Conservation (phyloP, 1,140 invertebrate species). For the Leucophenga varia region DNA sequence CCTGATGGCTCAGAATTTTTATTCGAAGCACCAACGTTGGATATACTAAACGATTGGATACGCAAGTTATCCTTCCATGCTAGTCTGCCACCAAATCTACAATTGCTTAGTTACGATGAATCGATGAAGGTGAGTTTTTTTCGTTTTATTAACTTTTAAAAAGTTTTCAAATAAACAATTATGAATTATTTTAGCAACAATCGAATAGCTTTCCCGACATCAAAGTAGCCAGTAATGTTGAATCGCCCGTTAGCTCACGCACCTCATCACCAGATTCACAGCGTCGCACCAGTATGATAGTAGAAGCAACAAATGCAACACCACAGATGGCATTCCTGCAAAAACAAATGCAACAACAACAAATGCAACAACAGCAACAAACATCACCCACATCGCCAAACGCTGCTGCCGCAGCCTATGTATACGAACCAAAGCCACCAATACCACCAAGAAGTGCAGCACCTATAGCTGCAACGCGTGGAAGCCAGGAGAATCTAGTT, state of each 20-base stretch:
- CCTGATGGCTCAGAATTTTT: slow-evolving; percentile 92
- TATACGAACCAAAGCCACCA: slow-evolving; percentile 60
- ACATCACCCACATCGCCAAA: slow-evolving; percentile 52
- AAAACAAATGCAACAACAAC: slow-evolving; percentile 56
- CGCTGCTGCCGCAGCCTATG: slow-evolving; percentile 25
- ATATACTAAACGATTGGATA: slow-evolving; percentile 89
- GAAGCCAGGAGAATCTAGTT: slow-evolving; percentile 52
- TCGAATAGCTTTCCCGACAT: slow-evolving; percentile 54
- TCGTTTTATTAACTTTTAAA: neutral
- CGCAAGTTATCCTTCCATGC: slow-evolving; percentile 93
- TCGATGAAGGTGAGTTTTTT: slow-evolving; percentile 43
- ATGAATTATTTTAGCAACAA: slow-evolving; percentile 40
- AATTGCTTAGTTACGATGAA: slow-evolving; percentile 80
- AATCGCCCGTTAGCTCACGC: slow-evolving; percentile 52
- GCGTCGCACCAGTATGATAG: slow-evolving; percentile 33
- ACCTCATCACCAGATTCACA: slow-evolving; percentile 56
- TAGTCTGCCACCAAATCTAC: slow-evolving; percentile 82
- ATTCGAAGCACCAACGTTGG: slow-evolving; percentile 73
- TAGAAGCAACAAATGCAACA: slow-evolving; percentile 31
- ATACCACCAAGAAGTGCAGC: slow-evolving; percentile 62
- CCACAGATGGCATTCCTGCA: slow-evolving; percentile 54
- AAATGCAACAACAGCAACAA: slow-evolving; percentile 31
- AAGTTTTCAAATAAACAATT: neutral
- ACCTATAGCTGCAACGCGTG: slow-evolving; percentile 58
- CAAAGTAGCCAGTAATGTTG: slow-evolving; percentile 45